Evolutionary conservation across 2,888 invertebrate genomes (phyloP), one percentile per base, ranked within the genome.

Genomic region (Caenorhabditis plicata): DNA sequence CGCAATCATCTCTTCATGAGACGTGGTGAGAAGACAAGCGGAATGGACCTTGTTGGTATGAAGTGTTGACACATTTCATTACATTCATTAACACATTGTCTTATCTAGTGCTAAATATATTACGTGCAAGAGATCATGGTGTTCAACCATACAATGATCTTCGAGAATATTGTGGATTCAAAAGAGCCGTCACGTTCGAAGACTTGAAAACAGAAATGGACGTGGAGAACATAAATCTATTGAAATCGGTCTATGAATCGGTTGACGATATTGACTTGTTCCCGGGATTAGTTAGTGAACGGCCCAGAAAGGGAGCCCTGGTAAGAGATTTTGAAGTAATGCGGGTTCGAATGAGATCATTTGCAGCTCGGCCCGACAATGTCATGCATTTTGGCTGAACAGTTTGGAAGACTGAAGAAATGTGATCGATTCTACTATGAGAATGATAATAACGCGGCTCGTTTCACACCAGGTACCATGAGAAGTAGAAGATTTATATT

Each of bases 201-300:
- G 94, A 95, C 81, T 84, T 95, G 26, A 62, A 48, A 43, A 46
- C 43, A 17, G 85, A 88, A 29, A 86, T 91, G 74, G 89, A 90
- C 75, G 82, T 84, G 0, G 85, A 86, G 5, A 87, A 89, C 15
- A 69, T 81, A 35, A 58, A 65, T 29, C 73, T 79, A n/a, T 60
- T 79, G 3, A 53, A 67, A 42, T 63, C 72, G 2, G 68, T 78
- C 5, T 80, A 79, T 70, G 84, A 84, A 11, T 88, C 89, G 2
- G 93, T 94, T 0, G 93, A 95, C 77, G 95, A 96, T 82, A 91
- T 96, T 55, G 85, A 96, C 82, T 85, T 95, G 3, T 96, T 95
- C 87, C 91, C 93, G 0, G 95, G 94, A n/a, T 90, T 92, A 2
- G 88, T 94, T 87, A 89, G 91, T 71, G 86, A 86, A 81, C 85